These are phyloP conservation scores for Drosophila melanosoma DNA, from an alignment of 2,888 invertebrate species.

Conservation along the genomic window DNA sequence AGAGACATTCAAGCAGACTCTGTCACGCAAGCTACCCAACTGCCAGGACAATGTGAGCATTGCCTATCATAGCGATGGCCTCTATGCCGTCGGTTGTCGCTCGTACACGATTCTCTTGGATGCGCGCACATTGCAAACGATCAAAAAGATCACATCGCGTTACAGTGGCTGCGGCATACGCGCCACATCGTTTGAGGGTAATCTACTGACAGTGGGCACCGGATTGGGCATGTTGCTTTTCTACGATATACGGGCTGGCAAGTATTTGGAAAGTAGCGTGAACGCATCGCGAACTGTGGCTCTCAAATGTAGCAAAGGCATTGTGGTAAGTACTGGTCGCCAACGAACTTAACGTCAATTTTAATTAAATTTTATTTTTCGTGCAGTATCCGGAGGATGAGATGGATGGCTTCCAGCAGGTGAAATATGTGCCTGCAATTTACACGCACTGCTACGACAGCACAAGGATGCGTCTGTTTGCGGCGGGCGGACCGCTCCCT, in stretches of 20 bases:
- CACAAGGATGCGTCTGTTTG: conserved; percentile 95
- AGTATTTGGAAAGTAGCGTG: conserved; percentile 95
- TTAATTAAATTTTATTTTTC: conserved; percentile 50
- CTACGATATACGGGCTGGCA: conserved; percentile 95
- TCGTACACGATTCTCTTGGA: conserved; percentile 96
- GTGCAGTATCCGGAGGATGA: conserved; percentile 93
- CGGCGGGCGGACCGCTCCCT: conserved; percentile 97
- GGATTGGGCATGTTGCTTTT: conserved; percentile 96
- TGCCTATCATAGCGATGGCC: conserved; percentile 92
- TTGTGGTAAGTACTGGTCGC: conserved; percentile 88
- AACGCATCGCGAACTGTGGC: conserved; percentile 95
- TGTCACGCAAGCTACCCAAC: conserved; percentile 94
- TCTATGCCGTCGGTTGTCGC: conserved; percentile 97
- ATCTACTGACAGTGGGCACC: conserved; percentile 96
- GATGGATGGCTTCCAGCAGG: conserved; percentile 92
- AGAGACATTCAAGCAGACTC: conserved; percentile 94
- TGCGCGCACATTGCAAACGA: conserved; percentile 93
- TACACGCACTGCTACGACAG: conserved; percentile 98
- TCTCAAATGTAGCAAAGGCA: conserved; percentile 94
- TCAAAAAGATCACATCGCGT: conserved; percentile 92
- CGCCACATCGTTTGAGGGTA: conserved; percentile 95
- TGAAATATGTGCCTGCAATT: conserved; percentile 96
- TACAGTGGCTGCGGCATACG: conserved; percentile 96
- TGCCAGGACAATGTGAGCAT: conserved; percentile 97
- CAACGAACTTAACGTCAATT: neutral